Base-by-base conservation (phyloP, 2,113 vertebrate genomes). In the Alethe diademata region DNA sequence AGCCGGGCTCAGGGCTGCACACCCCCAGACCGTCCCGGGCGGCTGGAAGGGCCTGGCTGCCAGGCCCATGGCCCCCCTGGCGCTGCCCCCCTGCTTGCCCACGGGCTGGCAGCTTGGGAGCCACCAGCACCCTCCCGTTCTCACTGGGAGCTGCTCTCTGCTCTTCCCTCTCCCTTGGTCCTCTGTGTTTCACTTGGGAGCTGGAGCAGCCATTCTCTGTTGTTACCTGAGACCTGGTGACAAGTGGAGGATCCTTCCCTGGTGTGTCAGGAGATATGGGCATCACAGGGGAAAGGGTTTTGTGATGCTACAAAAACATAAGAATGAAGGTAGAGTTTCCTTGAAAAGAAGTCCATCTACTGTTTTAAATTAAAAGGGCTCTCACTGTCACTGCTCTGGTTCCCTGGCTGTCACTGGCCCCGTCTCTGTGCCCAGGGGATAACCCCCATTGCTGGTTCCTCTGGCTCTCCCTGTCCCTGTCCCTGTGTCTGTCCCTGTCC, bases 91-190 rank as follows among this genome's bases (percentile, higher is more conserved):
- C 40, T 40, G 40, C 40, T 40, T 38, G 38, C 38, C 38, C 38
- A 38, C 38, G 35, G 72, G 54, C 81, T 1, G 2, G 48, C 43
- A 35, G 64, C 72, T 65, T 22, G 43, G 33, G 69, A 78, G 51
- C 42, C 54, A 6, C 6, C 1, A 3, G 31, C 3, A 6, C 18
- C 22, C 26, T 66, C 65, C 3, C 2, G 8, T 3, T 25, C 33
- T 29, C 35, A 15, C 0, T 6, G 47, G 72, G 56, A 45, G 42
- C 64, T 43, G 12, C 60, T 19, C 48, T 0, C 1, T 40, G n/a
- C 73, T 53, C 56, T 10, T 75, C 16, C 5, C 14, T 43, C 66
- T 31, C 23, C 6, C 50, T 18, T 43, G 62, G 20, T 38, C 19
- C 28, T 40, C 45, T 31, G 9, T 2, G 3, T 66, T 74, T 56